phyloP scores from a whole-genome alignment of 2,888 invertebrate genomes.

The Sphecodes monilicornis region DNA sequence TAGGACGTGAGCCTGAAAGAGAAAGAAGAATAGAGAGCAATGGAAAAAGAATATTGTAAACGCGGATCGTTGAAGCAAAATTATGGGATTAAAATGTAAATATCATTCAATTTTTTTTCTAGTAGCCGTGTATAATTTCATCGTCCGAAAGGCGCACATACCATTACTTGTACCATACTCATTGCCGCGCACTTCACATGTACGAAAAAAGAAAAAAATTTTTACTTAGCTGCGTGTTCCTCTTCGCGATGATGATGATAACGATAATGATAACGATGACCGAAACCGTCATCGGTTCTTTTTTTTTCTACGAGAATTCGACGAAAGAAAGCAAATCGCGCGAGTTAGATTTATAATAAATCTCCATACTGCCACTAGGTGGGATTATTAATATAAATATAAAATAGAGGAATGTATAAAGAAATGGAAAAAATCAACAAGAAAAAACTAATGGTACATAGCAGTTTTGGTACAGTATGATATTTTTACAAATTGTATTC shows the following conservation, averaged over 20 bases:
- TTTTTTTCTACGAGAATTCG: constrained; percentile 52
- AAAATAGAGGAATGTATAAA: constrained; percentile 69
- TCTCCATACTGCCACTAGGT: constrained; percentile 72
- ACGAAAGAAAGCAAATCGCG: constrained; percentile 40
- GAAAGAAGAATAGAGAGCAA: not conserved
- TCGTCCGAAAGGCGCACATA: constrained; percentile 56
- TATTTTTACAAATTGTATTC: constrained; percentile 83
- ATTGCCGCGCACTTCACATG: constrained; percentile 57
- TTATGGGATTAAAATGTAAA: constrained; percentile 58
- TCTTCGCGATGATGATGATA: constrained; percentile 61
- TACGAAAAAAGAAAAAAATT: constrained; percentile 40
- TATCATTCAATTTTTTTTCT: constrained; percentile 56
- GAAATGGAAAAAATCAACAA: constrained; percentile 49
- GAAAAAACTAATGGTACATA: constrained; percentile 69
- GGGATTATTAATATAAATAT: constrained; percentile 68
- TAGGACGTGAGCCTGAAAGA: constrained; percentile 23
- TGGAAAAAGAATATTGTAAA: not conserved
- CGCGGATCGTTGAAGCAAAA: constrained; percentile 63
- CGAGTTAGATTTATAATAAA: constrained; percentile 59
- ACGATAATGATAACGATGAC: not conserved
- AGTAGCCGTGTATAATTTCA: constrained; percentile 58
- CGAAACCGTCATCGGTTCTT: constrained; percentile 25
- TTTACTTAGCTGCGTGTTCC: constrained; percentile 68
- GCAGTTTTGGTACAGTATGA: constrained; percentile 82
- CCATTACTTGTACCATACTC: constrained; percentile 63